These are phyloP conservation scores for Zygaena filipendulae DNA, from an alignment of 2,888 invertebrate genomes.

Conservation along the genomic window DNA sequence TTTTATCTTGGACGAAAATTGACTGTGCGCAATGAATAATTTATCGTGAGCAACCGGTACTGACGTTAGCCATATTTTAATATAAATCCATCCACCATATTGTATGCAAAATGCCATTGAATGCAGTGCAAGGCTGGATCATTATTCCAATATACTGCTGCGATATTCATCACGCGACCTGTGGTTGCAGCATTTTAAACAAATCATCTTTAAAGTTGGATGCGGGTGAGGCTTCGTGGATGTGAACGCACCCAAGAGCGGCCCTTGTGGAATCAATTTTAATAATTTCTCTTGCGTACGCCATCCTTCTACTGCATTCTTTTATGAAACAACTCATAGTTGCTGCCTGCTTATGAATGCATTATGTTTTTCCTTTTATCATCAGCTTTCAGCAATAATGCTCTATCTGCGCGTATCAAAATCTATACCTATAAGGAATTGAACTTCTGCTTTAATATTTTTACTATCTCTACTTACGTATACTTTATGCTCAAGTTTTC, in stretches of 20 bases:
- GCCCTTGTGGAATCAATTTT: constrained; percentile 34
- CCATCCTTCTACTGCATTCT: constrained; percentile 3
- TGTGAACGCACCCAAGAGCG: constrained; percentile 26
- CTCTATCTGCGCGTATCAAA: too few species aligned
- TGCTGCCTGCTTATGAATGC: too few species aligned
- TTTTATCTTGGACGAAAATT: constrained; percentile 61
- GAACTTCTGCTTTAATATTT: too few species aligned
- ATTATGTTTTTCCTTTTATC: too few species aligned
- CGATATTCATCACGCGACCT: constrained; percentile 60
- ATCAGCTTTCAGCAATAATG: too few species aligned
- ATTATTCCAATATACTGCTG: constrained; percentile 63
- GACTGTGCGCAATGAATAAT: constrained; percentile 65
- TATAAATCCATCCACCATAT: constrained; percentile 67
- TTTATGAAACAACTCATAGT: constrained; percentile 3
- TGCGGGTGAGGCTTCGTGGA: constrained; percentile 21
- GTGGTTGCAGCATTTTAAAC: constrained; percentile 60
- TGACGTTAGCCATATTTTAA: constrained; percentile 66
- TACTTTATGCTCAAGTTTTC: too few species aligned
- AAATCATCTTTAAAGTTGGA: constrained; percentile 61
- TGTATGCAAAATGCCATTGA: constrained; percentile 69
- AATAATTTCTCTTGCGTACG: constrained; percentile 27
- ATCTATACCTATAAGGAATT: too few species aligned
- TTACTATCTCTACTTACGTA: too few species aligned
- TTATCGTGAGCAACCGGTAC: constrained; percentile 60
- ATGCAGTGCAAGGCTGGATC: constrained; percentile 63